These are phyloP conservation scores for Lateolabrax maculatus DNA, from an alignment of 2,797 vertebrate genomes.

Conservation along the genomic window DNA sequence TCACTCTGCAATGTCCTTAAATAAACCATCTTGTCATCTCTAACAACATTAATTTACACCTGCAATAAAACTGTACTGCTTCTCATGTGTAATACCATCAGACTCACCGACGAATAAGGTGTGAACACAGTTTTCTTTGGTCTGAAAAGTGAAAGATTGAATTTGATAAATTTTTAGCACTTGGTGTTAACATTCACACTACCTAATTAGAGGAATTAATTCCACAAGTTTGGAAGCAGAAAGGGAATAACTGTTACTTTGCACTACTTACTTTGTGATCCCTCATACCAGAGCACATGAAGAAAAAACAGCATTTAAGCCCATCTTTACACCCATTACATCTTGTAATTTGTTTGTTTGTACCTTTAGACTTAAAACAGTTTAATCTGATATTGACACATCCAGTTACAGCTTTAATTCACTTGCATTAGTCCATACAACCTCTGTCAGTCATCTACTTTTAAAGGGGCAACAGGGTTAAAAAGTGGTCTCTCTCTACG, in stretches of 20 bases:
- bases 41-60: conserved; percentile 31
- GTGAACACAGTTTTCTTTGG: neutral
- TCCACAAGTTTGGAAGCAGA: neutral
- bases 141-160: neutral
- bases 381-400: conserved; percentile 4
- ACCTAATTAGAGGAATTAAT: conserved; percentile 2
- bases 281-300: neutral
- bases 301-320: neutral
- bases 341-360: neutral
- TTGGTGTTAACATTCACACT: neutral
- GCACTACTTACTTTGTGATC: neutral
- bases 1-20: conserved; percentile 8
- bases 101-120: neutral
- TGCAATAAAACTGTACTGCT: conserved; percentile 19
- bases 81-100: neutral
- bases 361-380: conserved; percentile 20
- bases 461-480: conserved; percentile 93
- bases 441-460: conserved; percentile 82
- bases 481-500: conserved; percentile 91
- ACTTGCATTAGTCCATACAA: neutral
- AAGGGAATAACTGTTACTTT: neutral
- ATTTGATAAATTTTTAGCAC: conserved; percentile 6
- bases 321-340: neutral
- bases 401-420: conserved; percentile 16
- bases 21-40: conserved; percentile 17